Evolutionary conservation across 2,113 vertebrate species (phyloP), one percentile per base, ranked within the genome.

Genomic region (Trematocara macrostoma): DNA sequence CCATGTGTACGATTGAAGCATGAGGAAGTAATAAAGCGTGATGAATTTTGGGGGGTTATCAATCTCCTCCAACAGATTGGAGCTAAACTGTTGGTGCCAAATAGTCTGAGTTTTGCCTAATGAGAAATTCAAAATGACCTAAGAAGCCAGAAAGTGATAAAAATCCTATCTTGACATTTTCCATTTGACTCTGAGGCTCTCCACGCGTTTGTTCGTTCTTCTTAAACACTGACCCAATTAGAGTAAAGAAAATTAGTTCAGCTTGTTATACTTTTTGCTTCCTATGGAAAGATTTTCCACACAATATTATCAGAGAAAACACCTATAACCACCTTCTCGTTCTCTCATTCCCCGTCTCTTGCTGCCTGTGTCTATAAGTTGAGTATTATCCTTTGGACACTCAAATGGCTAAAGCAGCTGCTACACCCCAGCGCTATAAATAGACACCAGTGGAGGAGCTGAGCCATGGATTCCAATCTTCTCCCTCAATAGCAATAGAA

Each of bases 381-480:
- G 74, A 86, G 80, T 84, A 88, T 78, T 91, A 89, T 90, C 71
- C 59, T 74, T 76, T 91, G 86, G 87, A 92, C 86, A 82, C n/a
- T 91, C 80, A 91, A 95, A 94, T 67, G 88, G 89, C 64, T 87
- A 88, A 91, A 94, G 88, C 91, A 93, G 94, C 93, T 89, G 95
- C 90, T 94, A 94, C 87, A 90, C 84, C 87, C 88, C 40, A 5
- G 84, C 16, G 34, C 94, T 95, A 95, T 92, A 95, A 96, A 96
- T 95, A 96, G 88, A 93, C 88, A 31, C 49, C 40, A 79, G 78
- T 78, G 74, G 81, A 93, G 84, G 84, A 91, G 92, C 88, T 81
- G 81, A 93, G 91, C 82, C 67, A 52, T 86, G 88, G 84, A 93
- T 89, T 90, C 87, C 87, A 95, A 89, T 93, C 90, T 88, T 89